Evolutionary conservation across 2,888 invertebrate genomes (phyloP).

Genomic region (Amphipoea lucens): DNA sequence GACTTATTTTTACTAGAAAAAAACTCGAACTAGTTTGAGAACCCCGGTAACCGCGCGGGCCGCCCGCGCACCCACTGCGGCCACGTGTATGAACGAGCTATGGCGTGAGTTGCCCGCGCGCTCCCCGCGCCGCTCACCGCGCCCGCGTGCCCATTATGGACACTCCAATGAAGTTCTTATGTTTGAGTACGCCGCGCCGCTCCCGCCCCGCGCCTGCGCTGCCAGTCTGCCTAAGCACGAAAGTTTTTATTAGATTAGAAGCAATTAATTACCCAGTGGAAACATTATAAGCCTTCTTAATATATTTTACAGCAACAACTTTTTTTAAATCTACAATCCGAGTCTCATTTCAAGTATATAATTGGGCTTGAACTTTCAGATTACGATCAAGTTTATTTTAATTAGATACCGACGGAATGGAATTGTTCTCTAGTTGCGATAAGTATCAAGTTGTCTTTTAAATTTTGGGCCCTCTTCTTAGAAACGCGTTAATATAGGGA

Average conservation of each 20-base stretch:
- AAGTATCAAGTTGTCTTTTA: conserved; percentile 46
- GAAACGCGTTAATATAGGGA: conserved; percentile 45
- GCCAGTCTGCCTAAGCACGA: no score
- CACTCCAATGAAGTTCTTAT: no score
- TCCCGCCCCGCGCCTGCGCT: no score
- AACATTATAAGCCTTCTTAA: conserved; percentile 27
- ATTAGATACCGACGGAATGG: conserved; percentile 51
- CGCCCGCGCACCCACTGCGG: no score
- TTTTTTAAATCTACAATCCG: conserved; percentile 43
- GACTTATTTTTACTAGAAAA: no score
- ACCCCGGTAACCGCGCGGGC: no score
- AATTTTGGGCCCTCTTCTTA: conserved; percentile 34
- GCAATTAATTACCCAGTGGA: conserved; percentile 32
- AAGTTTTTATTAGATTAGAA: conserved; percentile 22
- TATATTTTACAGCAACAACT: conserved; percentile 47
- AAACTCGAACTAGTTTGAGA: no score
- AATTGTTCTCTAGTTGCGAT: conserved; percentile 52
- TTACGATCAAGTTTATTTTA: conserved; percentile 62
- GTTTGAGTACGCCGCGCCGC: no score
- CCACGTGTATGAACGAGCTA: no score
- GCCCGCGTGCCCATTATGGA: no score
- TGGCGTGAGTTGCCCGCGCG: no score
- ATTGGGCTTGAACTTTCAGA: conserved; percentile 62
- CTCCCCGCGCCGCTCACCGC: no score
- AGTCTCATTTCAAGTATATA: conserved; percentile 57